These are phyloP conservation scores for Phylloscopus trochilus DNA, from an alignment of 2,113 vertebrate genomes.

Conservation along the genomic window DNA sequence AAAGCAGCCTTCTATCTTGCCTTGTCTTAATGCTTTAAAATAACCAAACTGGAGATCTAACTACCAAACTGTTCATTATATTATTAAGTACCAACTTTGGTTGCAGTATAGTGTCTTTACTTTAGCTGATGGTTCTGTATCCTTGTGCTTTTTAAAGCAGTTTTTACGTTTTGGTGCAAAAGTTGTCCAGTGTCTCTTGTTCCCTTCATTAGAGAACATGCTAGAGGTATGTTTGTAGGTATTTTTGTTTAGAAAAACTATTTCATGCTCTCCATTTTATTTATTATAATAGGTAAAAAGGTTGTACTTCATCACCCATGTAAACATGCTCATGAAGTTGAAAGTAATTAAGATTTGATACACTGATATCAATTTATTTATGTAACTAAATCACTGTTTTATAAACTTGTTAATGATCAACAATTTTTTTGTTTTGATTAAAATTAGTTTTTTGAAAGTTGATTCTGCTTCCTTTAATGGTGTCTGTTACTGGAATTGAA, in stretches of 20 bases:
- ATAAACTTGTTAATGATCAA: constrained; percentile 99
- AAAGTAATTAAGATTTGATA: constrained; percentile 99
- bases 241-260: constrained; percentile 91
- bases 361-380: constrained; percentile 99
- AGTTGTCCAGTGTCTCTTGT: not conserved
- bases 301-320: constrained; percentile 96
- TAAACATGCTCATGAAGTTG: constrained; percentile 98
- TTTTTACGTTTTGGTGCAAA: constrained; percentile 62
- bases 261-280: constrained; percentile 91
- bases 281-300: constrained; percentile 94
- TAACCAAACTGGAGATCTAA: constrained; percentile 99
- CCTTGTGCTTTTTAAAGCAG: constrained; percentile 91
- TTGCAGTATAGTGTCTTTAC: constrained; percentile 97
- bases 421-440: constrained; percentile 96
- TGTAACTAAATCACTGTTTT: constrained; percentile 99
- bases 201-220: constrained; percentile 88
- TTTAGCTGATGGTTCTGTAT: constrained; percentile 98
- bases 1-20: constrained; percentile 98
- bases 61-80: constrained; percentile 94
- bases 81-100: constrained; percentile 92
- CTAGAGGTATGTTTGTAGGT: constrained; percentile 95
- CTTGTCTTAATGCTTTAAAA: constrained; percentile 99
- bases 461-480: constrained; percentile 77
- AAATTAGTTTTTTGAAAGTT: constrained; percentile 97
- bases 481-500: constrained; percentile 38